Evolutionary conservation across 2,888 invertebrate species (phyloP).

Genomic region (Onchidella celtica): DNA sequence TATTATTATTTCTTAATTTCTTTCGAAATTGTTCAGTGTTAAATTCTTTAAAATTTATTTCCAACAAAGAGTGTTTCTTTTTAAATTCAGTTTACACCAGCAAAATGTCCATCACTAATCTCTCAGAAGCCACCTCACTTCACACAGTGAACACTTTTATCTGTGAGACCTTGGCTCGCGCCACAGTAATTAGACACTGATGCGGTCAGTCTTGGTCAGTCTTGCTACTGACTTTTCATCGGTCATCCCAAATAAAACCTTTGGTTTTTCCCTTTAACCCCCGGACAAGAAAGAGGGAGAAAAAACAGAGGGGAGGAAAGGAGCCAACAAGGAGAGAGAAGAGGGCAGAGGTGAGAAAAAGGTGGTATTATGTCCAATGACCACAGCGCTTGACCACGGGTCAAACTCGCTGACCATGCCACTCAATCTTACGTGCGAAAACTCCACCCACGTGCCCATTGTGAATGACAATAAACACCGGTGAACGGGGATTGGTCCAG

Average conservation of each 20-base stretch:
- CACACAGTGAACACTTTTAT: too few relatives aligned
- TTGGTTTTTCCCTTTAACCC: not conserved
- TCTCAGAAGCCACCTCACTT: too few relatives aligned
- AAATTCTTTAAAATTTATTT: too few relatives aligned
- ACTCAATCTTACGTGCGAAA: constrained; percentile 30
- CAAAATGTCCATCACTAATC: too few relatives aligned
- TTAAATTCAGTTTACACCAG: too few relatives aligned
- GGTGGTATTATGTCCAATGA: not conserved
- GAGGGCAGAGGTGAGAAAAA: not conserved
- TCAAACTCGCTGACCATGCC: not conserved
- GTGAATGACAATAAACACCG: too few relatives aligned
- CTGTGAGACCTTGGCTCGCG: constrained; percentile 14
- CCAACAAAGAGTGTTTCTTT: too few relatives aligned
- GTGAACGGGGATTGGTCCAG: not conserved
- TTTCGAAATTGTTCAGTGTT: too few relatives aligned
- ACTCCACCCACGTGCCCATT: not conserved
- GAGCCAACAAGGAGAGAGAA: not conserved
- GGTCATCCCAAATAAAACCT: not conserved
- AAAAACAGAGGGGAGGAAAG: not conserved
- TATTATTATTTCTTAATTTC: too few relatives aligned
- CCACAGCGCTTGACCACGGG: constrained; percentile 26
- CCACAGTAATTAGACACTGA: constrained; percentile 30
- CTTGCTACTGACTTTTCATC: not conserved
- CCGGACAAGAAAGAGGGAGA: not conserved
- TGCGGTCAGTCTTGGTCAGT: not conserved